Base-by-base conservation (phyloP, 2,797 vertebrate species). In the Iguana delicatissima region DNA sequence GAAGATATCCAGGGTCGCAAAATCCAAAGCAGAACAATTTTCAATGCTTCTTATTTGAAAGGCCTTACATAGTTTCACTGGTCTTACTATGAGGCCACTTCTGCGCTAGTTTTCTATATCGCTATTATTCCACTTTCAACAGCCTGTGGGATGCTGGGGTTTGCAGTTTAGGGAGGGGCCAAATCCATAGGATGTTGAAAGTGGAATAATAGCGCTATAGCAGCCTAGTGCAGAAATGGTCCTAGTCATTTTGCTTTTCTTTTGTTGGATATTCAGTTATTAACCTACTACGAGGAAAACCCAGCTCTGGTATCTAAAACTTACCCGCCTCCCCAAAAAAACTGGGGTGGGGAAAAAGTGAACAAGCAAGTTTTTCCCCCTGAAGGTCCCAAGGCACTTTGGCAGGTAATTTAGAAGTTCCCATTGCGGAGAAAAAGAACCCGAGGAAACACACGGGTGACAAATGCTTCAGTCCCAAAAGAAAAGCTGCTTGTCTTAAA, bases 361-460 rank as follows among this genome's bases (percentile, higher is more conserved):
- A 38, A 10, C 82, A 22, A 52, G 57, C 12, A 18, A n/a, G 18
- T 2, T 76, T 42, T 59, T 12, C 24, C 57, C 14, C 55, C 14
- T 59, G 90, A 84, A 79, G 24, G 84, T 6, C 46, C 24, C 3
- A 80, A 24, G 46, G 38, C 59, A 59, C 29, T 74, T 35, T 14
- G 4, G 69, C 38, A 57, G 20, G 6, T 32, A 26, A 8, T 42
- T 46, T 3, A 46, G 55, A 2, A 26, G 62, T 1, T 64, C 87
- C 77, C 69, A n/a, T 46, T 86, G 80, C 80, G 89, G 62, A 84
- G 32, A 55, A 38, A n/a, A 6, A 18, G 5, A 89, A 91, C 52
- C 26, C 0, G 0, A 91, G 1, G 35, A 0, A 0, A 0, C 46
- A 20, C 52, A 42, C 4, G 26, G 38, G 7, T 12, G 80, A 26